Base-by-base conservation (phyloP, 2,888 invertebrate genomes). In the Microctonus brassicae region DNA sequence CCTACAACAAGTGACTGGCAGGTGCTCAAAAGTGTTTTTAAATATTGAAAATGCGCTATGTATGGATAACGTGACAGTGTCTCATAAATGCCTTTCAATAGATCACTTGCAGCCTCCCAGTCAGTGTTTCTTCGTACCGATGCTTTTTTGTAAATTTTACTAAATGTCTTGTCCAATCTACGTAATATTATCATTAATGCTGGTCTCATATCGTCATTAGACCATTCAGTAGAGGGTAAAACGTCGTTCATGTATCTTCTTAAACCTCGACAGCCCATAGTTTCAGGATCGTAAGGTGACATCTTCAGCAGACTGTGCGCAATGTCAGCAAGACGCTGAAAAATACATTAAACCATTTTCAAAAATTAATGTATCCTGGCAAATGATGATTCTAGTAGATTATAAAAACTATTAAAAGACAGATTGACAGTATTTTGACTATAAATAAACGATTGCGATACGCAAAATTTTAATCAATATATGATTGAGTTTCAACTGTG, bases 291-390 rank as follows among this genome's bases (percentile, higher is more conserved):
- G 88, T 99, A 99, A 0, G 99, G 98, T 0, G 99, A 97, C 22
- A 99, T 95, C 89, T 99, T 99, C 20, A 99, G 90, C 17, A 99
- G 89, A 10, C 97, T 97, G 86, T 99, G 97, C 0, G 99, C 98
- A 76, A 99, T 96, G 82, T 99, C 99, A 0, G 98, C 97, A 66
- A 99, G 89, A 66, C 98, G 92, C 96, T 95, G 86, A 42, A 88
- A 88, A 64, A 5, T 5, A 29, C 7, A 29, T 29, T n/a, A n/a
- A n/a, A n/a, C n/a, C n/a, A n/a, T n/a, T n/a, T n/a, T n/a, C n/a
- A n/a, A n/a, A n/a, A n/a, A n/a, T n/a, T n/a, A n/a, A n/a, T n/a
- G n/a, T n/a, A n/a, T n/a, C n/a, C n/a, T n/a, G n/a, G n/a, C n/a
- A n/a, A n/a, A n/a, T n/a, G n/a, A n/a, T n/a, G n/a, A n/a, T n/a